Evolutionary conservation across 2,888 invertebrate species (phyloP).

Genomic region (Polymixis lichenea): DNA sequence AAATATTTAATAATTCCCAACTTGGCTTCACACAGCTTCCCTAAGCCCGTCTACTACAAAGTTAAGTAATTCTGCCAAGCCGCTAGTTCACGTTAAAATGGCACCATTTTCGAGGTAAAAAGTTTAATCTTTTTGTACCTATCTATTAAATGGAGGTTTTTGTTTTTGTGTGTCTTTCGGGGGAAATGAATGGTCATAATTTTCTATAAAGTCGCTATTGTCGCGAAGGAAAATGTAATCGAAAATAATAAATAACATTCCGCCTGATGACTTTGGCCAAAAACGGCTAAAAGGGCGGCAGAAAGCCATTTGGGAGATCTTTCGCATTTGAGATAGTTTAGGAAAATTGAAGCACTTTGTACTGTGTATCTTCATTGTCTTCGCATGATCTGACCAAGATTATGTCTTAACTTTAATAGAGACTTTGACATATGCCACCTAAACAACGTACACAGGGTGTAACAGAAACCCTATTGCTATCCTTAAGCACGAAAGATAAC

Average conservation of each 20-base stretch:
- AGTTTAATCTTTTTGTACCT: slow-evolving; percentile 10
- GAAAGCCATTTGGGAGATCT: slow-evolving; percentile 11
- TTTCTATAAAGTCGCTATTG: not conserved
- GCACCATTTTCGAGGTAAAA: slow-evolving; percentile 31
- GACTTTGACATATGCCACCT: too few species aligned
- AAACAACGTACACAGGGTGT: too few species aligned
- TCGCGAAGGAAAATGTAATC: not conserved
- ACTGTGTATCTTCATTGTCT: too few species aligned
- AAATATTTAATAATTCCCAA: slow-evolving; percentile 71
- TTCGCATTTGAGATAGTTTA: slow-evolving; percentile 3
- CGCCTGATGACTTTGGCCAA: slow-evolving; percentile 5
- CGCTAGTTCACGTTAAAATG: slow-evolving; percentile 44
- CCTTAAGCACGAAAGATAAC: too few species aligned
- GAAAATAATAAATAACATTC: slow-evolving; percentile 32
- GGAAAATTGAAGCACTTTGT: slow-evolving; percentile 1
- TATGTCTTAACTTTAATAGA: too few species aligned
- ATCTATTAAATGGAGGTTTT: slow-evolving; percentile 5
- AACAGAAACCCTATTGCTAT: too few species aligned
- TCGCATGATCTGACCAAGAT: too few species aligned
- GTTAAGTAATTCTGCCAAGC: slow-evolving; percentile 54
- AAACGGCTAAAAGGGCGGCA: not conserved
- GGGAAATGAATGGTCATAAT: slow-evolving; percentile 23
- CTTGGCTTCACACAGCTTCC: slow-evolving; percentile 44
- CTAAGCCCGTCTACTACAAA: slow-evolving; percentile 27
- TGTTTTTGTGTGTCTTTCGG: slow-evolving; percentile 12